phyloP scores from a whole-genome alignment of 2,113 vertebrate species.

The Apus apus region DNA sequence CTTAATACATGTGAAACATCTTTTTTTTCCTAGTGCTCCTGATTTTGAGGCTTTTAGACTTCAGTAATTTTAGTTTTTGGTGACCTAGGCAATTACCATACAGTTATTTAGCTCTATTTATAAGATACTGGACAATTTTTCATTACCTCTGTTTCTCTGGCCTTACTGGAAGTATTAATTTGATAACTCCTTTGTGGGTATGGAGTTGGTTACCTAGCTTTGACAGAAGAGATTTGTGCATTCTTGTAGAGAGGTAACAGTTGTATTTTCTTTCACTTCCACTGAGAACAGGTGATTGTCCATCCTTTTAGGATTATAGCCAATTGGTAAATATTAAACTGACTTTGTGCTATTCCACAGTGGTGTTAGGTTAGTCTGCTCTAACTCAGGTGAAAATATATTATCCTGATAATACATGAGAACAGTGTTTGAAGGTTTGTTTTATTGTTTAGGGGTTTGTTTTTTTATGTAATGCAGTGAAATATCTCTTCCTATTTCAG shows the following conservation, averaged over 20 bases:
- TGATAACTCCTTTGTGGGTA: background rate
- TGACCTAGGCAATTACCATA: background rate
- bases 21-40: background rate
- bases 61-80: background rate
- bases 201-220: fast-evolving
- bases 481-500: background rate
- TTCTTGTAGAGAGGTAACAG: background rate
- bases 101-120: background rate
- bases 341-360: background rate
- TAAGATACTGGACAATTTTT: background rate
- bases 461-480: background rate
- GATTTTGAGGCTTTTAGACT: background rate
- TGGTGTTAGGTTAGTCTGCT: background rate
- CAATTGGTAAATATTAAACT: background rate
- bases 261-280: background rate
- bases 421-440: background rate
- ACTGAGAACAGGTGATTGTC: background rate
- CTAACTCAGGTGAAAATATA: background rate
- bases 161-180: background rate
- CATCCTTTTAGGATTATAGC: background rate
- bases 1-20: background rate
- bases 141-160: background rate
- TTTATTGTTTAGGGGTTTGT: background rate
- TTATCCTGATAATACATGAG: background rate
- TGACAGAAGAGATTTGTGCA: background rate